Base-by-base conservation (phyloP, 2,113 vertebrate species). In the Onychorhynchus coronatus region DNA sequence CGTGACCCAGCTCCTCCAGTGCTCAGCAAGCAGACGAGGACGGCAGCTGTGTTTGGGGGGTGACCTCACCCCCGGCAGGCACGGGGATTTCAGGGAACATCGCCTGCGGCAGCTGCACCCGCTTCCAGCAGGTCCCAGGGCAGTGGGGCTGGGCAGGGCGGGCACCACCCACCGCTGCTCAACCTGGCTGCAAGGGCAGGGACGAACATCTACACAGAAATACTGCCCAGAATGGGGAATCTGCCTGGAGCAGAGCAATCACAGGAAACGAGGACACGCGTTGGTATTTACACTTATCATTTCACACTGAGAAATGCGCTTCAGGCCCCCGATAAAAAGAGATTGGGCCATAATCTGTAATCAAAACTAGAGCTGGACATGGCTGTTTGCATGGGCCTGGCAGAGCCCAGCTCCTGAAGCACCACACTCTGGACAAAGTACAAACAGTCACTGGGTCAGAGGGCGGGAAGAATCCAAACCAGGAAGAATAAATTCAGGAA, bases 11-110 rank as follows among this genome's bases (percentile, higher is more conserved):
- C 68, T 33, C 16, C 17, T 6, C 52, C 55, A 4, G 14, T 2
- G 41, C 1, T 8, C 37, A 14, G 21, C 9, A 27, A 27, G 24
- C 1, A 6, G 56, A 3, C 1, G 0, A 24, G 44, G 31, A 12
- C 2, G 7, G 70, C 63, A 35, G 77, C 6, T 6, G 10, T 3
- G 3, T 5, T 19, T 0, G 0, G 70, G 75, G 42, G 24, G 23
- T 5, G 72, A 44, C 21, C 23, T 79, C 79, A 31, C 30, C 42
- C n/a, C 33, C 22, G 1, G 1, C 1, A 73, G 13, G 6, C n/a
- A 12, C 5, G 1, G 52, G 1, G 4, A 7, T 33, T 5, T 1
- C 20, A 28, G 65, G 15, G 28, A 61, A 35, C 56, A 23, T 8
- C 14, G 6, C 59, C 10, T 11, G 61, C 85, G 33, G 47, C 41